Evolutionary conservation across 2,797 vertebrate genomes (phyloP).

Genomic region (Sorex maritimensis): DNA sequence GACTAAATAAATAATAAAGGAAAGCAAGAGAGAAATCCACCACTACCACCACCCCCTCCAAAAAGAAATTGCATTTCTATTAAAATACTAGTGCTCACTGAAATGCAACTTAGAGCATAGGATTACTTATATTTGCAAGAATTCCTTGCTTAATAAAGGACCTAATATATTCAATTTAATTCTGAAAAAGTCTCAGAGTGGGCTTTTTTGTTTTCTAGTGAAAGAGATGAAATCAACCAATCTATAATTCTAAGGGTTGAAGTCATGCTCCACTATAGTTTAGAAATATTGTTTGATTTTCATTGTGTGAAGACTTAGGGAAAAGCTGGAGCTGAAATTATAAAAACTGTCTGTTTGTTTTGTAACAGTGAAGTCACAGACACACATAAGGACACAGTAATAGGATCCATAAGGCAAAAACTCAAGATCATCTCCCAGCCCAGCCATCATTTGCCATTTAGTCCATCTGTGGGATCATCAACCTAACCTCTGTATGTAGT

Average conservation of each 20-base stretch:
- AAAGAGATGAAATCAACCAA: neutral
- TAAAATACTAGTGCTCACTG: conserved; percentile 36
- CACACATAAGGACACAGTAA: neutral
- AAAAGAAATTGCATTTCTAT: conserved; percentile 12
- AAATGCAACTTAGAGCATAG: neutral
- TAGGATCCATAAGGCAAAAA: neutral
- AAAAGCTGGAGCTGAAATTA: neutral
- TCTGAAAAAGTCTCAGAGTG: conserved; percentile 5
- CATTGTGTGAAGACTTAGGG: neutral
- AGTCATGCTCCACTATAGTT: neutral
- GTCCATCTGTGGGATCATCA: neutral
- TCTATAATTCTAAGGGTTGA: neutral
- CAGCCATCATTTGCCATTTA: neutral
- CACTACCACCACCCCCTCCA: no score
- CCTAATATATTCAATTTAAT: neutral
- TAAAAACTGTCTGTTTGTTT: neutral
- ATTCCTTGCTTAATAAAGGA: conserved; percentile 29
- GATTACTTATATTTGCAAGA: conserved; percentile 46
- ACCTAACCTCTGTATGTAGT: neutral
- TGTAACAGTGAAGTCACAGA: neutral
- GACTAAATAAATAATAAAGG: conserved; percentile 46
- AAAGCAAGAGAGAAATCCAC: conserved; percentile 12
- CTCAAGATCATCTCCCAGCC: neutral
- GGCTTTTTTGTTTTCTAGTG: neutral
- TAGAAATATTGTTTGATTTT: conserved; percentile 34